These are phyloP conservation scores for Mantis religiosa DNA, from an alignment of 2,888 invertebrate genomes.

Conservation along the genomic window DNA sequence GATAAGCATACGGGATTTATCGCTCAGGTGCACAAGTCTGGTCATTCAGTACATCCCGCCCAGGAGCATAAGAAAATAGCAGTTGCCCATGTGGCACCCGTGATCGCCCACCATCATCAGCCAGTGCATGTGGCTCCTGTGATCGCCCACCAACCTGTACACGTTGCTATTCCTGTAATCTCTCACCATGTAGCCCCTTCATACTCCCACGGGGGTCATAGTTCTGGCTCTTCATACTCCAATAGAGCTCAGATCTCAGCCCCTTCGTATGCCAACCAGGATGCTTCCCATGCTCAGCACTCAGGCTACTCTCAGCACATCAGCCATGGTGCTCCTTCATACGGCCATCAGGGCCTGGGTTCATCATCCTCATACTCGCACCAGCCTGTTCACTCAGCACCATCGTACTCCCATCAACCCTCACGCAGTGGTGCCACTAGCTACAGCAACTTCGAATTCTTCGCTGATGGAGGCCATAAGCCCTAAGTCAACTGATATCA, in stretches of 20 bases:
- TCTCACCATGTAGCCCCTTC: not conserved
- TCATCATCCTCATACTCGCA: not conserved
- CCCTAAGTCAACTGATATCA: not conserved
- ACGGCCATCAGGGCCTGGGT: not conserved
- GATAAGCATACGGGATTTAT: constrained; percentile 49
- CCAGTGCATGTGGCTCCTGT: not conserved
- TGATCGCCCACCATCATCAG: not conserved
- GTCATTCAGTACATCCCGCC: constrained; percentile 55
- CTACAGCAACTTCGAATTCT: not conserved
- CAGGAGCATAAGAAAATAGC: not conserved
- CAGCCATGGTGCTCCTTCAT: not conserved
- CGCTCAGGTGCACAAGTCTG: constrained; percentile 51
- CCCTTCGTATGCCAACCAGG: not conserved
- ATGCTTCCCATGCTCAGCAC: not conserved
- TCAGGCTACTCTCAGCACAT: not conserved
- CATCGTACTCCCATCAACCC: not conserved
- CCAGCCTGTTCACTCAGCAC: not conserved
- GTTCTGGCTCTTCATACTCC: not conserved
- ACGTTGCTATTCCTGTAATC: not conserved
- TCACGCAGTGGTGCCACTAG: not conserved
- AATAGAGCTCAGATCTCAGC: no score
- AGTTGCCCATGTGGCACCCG: not conserved
- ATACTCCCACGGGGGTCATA: not conserved
- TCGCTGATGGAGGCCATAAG: not conserved
- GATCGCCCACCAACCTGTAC: not conserved